Conservation (phyloP, 2,113 vertebrate genomes). For the Triplophysa dalaica region DNA sequence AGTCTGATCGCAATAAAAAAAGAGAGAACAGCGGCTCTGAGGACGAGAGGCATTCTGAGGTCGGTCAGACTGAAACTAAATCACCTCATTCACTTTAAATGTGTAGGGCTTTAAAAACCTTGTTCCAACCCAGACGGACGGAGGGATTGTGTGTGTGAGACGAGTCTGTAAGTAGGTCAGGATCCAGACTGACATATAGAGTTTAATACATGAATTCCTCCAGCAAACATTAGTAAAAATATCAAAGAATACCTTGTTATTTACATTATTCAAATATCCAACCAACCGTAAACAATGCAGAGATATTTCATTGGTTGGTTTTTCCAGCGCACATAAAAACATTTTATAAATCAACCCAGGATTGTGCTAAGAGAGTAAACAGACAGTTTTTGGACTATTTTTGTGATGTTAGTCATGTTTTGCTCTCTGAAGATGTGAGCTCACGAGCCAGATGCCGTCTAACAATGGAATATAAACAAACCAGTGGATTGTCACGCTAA, state of each 20-base stretch:
- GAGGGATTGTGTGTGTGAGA: conserved; percentile 9
- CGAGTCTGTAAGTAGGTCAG: conserved; percentile 47
- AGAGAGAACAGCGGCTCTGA: background rate
- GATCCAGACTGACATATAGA: background rate
- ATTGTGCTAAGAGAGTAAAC: no score
- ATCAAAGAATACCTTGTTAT: background rate
- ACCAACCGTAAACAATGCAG: no score
- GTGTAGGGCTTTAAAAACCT: conserved; percentile 16
- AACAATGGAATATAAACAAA: conserved; percentile 14
- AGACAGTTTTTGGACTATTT: no score
- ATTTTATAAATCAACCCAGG: no score
- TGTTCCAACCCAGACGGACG: conserved; percentile 34
- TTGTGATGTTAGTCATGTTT: no score
- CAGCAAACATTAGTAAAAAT: background rate
- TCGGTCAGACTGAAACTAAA: conserved; percentile 1
- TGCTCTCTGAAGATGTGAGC: background rate
- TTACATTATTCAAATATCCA: no score
- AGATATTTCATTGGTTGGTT: no score
- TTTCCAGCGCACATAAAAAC: no score
- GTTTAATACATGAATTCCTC: background rate
- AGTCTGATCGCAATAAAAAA: conserved; percentile 4
- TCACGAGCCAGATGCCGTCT: background rate
- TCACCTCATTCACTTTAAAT: background rate
- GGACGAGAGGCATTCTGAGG: conserved; percentile 18
- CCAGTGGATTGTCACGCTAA: conserved; percentile 5